These are phyloP conservation scores for Kryptolebias ocellatus DNA, from an alignment of 2,797 vertebrate species.

Conservation along the genomic window DNA sequence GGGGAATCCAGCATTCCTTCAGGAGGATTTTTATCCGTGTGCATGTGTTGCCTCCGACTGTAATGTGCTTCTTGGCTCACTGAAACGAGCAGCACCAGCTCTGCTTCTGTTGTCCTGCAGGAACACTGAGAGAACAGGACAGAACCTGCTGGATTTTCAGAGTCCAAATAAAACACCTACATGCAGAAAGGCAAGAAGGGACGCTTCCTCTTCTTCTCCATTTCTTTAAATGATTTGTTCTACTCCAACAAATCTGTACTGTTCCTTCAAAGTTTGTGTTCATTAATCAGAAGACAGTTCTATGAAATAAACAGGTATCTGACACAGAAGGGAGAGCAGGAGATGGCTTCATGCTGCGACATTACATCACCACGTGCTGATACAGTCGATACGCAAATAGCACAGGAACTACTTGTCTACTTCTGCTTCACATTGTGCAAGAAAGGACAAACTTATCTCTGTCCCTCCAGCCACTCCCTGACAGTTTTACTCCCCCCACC, in stretches of 20 bases:
- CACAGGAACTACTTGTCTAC: not conserved
- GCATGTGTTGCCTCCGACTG: not conserved
- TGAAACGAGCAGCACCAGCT: slow-evolving; percentile 5
- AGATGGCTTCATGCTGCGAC: not conserved
- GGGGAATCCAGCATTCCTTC: not conserved
- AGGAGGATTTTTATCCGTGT: not conserved
- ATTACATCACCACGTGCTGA: slow-evolving; percentile 11
- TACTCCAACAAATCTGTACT: not conserved
- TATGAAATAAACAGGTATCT: no score
- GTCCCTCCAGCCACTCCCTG: slow-evolving; percentile 32
- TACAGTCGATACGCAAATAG: not conserved
- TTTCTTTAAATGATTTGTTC: not conserved
- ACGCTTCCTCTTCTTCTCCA: not conserved
- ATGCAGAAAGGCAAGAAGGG: not conserved
- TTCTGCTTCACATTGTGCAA: slow-evolving; percentile 14
- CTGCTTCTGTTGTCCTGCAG: not conserved
- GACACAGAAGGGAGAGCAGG: not conserved
- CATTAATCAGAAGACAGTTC: not conserved
- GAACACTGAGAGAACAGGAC: not conserved
- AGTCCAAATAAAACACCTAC: not conserved
- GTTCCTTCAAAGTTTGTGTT: not conserved
- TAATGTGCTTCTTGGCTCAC: not conserved
- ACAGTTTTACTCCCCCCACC: slow-evolving; percentile 20
- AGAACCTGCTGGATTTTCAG: not conserved
- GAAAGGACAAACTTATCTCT: slow-evolving; percentile 50